Conservation (phyloP, 2,888 invertebrate species). For the Amphimallon solstitiale region DNA sequence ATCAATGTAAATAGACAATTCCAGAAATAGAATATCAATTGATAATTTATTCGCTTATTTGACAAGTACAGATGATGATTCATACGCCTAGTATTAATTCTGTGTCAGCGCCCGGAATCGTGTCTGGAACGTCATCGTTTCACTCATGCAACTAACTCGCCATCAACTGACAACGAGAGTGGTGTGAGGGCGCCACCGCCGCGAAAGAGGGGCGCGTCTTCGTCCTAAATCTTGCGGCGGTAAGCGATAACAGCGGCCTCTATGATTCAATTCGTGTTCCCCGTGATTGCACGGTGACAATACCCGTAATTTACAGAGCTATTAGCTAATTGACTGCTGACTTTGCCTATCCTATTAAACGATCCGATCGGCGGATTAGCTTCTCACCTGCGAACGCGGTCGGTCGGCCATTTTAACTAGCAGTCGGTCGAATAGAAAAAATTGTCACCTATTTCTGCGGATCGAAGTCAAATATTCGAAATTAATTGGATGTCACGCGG, state of each 20-base stretch:
- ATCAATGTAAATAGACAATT: too few species aligned
- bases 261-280: slow-evolving; percentile 39
- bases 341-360: slow-evolving; percentile 46
- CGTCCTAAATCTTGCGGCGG: slow-evolving; percentile 34
- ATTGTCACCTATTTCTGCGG: slow-evolving; percentile 6
- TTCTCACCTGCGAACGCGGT: not conserved
- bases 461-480: not conserved
- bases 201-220: slow-evolving; percentile 8
- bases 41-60: too few species aligned
- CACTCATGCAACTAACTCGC: slow-evolving; percentile 13
- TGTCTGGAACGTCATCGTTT: too few species aligned
- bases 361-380: slow-evolving; percentile 21
- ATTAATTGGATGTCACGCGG: slow-evolving; percentile 8
- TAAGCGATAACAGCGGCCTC: slow-evolving; percentile 38
- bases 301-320: slow-evolving; percentile 56
- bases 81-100: too few species aligned
- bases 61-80: too few species aligned
- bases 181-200: not conserved
- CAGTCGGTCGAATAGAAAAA: not conserved
- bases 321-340: slow-evolving; percentile 59
- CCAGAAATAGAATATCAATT: too few species aligned
- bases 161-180: slow-evolving; percentile 1
- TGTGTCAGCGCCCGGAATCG: too few species aligned
- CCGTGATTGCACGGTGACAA: slow-evolving; percentile 53
- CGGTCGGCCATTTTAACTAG: not conserved